Base-by-base conservation (phyloP, 64 coral and sea anemone genomes). In the Stylophora pistillata region DNA sequence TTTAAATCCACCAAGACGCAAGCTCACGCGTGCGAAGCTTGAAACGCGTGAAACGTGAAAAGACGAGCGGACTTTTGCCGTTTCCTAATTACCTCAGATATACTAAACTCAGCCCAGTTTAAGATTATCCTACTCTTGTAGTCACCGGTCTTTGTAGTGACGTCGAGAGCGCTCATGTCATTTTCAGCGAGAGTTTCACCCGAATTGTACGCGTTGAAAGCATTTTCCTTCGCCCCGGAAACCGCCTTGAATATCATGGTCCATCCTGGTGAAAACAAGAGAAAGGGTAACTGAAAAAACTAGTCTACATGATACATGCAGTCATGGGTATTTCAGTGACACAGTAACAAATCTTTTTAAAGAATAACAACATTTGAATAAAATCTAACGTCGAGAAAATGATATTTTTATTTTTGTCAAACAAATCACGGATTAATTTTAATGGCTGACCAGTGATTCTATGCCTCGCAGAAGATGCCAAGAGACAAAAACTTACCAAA, bases 221-320 rank as follows among this genome's bases (percentile, higher is more conserved):
- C 76, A 78, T 20, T 27, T 3, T 26, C 1, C 26, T 58, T 15
- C 27, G 32, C 72, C 18, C 69, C 73, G 15, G 27, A 76, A 11
- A 88, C 73, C n/a, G 27, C 28, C 56, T 88, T 88, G 31, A 88
- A 88, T 15, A 88, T 18, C 86, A 88, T 88, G 41, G 86, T 88
- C 72, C 72, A 88, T 4, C 86, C 86, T 88, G 7, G 76, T 56
- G 23, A 15, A 78, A n/a, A n/a, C 13, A 21, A n/a, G 21, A 68
- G 26, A 15, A 60, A 1, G 13, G 33, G 29, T 17, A 74, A 10
- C 5, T 3, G 10, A 28, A 6, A 25, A 25, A 25, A 25, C 2
- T 13, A 25, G 37, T 47, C 37, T 47, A 25, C 69, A 30, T 72
- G 3, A 10, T 13, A 28, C 2, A 57, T 70, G 11, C 66, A 28